Evolutionary conservation across 2,113 vertebrate genomes (phyloP).

Genomic region (Ochotona princeps): DNA sequence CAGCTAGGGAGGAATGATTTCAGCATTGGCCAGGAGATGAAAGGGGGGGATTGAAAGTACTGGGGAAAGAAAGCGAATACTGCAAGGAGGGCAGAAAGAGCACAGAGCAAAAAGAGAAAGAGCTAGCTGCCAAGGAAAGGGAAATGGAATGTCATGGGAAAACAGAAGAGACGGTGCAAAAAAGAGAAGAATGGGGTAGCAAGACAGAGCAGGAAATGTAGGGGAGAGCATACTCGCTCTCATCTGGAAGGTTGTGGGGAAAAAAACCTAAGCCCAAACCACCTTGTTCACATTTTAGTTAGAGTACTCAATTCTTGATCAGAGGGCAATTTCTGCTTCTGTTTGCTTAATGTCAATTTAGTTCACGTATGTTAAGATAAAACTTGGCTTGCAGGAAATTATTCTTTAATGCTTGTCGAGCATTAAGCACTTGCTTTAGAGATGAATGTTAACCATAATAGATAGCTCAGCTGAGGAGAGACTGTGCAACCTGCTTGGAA

Average conservation of each 20-base stretch:
- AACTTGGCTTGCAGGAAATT: slow-evolving; percentile 52
- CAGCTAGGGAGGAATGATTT: slow-evolving; percentile 12
- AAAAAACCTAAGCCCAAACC: background rate
- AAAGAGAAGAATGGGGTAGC: background rate
- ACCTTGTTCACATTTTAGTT: slow-evolving; percentile 1
- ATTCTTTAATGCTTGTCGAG: slow-evolving; percentile 65
- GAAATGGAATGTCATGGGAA: background rate
- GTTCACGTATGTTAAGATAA: slow-evolving; percentile 56
- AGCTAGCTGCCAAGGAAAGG: background rate
- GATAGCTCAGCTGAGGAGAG: slow-evolving; percentile 71
- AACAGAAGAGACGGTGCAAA: background rate
- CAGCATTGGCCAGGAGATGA: background rate
- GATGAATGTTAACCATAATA: slow-evolving; percentile 59
- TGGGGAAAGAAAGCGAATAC: background rate
- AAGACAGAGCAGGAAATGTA: background rate
- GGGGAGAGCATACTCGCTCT: background rate
- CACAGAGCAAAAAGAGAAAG: background rate
- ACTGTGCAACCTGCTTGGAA: slow-evolving; percentile 60
- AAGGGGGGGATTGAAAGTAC: background rate
- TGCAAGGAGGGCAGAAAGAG: background rate
- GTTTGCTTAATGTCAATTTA: slow-evolving; percentile 55
- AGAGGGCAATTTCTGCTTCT: slow-evolving; percentile 63
- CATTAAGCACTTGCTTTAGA: slow-evolving; percentile 62
- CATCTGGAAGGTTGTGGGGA: background rate
- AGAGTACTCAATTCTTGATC: background rate